Evolutionary conservation across 2,888 invertebrate species (phyloP), one percentile per base, ranked within the genome.

Genomic region (Scaptomyza parva): DNA sequence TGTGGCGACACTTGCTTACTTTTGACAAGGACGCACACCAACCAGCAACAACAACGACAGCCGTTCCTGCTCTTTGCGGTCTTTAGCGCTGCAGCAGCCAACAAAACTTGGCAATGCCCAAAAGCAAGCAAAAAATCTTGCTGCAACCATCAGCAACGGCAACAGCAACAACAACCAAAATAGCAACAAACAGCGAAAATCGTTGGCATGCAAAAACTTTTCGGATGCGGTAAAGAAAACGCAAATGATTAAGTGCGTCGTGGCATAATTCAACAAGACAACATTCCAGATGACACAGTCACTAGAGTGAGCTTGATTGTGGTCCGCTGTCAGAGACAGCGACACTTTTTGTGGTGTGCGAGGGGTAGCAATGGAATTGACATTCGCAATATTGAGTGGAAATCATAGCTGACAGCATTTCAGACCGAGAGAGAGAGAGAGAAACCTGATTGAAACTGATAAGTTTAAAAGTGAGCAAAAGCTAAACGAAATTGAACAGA

Each of bases 211-310:
- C 76, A 70, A 82, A 81, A 82, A 82, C 62, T 82, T 82, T 87
- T 64, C 51, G 85, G 70, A 74, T 86, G 86, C 78, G 78, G 70
- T 70, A 58, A 79, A 63, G 76, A 83, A 82, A 87, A 82, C 86
- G 79, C 86, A 82, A 87, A 82, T 82, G 82, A 82, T 82, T 87
- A 82, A 82, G 86, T 82, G 78, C 82, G 79, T 72, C 64, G 70
- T 63, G 80, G 68, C 83, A 87, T 82, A 82, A 82, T 82, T 87
- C 88, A 87, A 73, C 70, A 68, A 65, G 82, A 82, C 88, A 87
- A 85, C 88, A 76, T 64, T 69, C 43, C 52, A 50, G 61, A 24
- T 51, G 54, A 58, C 39, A 45, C 28, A 28, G 22, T 17, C 52
- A 35, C 12, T n/a, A 44, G 44, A 26, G 33, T 41, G 45, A 14